These are phyloP conservation scores for Drosophila bocki DNA, from an alignment of 1,140 invertebrate species.

Conservation along the genomic window DNA sequence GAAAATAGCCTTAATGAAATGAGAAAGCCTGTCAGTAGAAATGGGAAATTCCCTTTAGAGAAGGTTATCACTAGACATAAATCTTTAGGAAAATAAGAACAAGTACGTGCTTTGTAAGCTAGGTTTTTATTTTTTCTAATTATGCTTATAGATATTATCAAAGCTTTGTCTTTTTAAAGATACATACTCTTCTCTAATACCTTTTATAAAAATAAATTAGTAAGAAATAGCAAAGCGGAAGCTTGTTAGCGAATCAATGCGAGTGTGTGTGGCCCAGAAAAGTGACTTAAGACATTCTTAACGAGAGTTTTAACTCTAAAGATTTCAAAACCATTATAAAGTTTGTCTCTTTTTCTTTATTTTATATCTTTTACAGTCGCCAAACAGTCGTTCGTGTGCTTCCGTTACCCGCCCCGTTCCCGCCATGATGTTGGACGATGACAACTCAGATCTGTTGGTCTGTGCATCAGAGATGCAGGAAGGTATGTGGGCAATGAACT, in stretches of 20 bases:
- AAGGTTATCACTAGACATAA: neutral
- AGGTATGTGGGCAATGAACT: constrained; percentile 52
- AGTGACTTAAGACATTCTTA: constrained; percentile 15
- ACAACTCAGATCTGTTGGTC: constrained; percentile 80
- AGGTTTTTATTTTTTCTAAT: neutral
- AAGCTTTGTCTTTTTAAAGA: neutral
- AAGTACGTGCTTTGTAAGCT: neutral
- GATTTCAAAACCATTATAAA: constrained; percentile 25
- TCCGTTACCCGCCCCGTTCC: constrained; percentile 23
- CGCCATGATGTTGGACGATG: constrained; percentile 80
- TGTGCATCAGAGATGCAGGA: constrained; percentile 79
- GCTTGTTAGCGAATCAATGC: constrained; percentile 2
- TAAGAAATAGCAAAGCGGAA: constrained; percentile 35
- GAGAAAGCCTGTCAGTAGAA: neutral
- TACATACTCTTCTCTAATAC: neutral
- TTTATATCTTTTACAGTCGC: constrained; percentile 48
- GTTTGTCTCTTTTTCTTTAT: constrained; percentile 2
- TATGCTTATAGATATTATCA: neutral
- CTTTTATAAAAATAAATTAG: neutral
- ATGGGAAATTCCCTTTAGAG: neutral
- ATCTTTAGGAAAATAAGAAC: neutral
- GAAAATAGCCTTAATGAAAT: neutral
- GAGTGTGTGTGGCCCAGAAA: constrained; percentile 30
- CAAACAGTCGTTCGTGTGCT: constrained; percentile 35
- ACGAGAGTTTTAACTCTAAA: constrained; percentile 14